phyloP scores from a whole-genome alignment of 2,888 invertebrate species.

The Xanthia togata region DNA sequence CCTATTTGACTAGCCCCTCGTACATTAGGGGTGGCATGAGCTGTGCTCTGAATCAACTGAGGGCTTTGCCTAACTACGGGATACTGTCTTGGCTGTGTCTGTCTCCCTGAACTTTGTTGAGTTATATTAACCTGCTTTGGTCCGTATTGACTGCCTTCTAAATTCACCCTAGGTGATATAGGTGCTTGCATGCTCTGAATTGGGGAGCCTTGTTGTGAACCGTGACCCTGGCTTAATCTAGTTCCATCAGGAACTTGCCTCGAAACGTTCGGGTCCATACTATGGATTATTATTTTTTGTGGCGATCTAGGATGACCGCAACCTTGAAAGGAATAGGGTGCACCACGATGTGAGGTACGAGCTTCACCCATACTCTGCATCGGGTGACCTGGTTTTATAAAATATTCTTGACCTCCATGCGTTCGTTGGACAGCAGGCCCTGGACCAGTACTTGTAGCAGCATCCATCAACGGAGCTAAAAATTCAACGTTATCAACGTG shows the following conservation, averaged over 20 bases:
- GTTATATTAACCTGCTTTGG: background rate
- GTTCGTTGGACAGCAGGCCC: background rate
- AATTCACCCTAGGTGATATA: background rate
- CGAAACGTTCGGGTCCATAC: background rate
- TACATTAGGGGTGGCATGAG: background rate
- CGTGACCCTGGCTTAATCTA: background rate
- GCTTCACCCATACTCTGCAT: constrained; percentile 6
- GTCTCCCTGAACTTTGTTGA: background rate
- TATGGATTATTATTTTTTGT: constrained; percentile 6
- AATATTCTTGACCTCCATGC: constrained; percentile 11
- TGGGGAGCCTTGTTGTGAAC: constrained; percentile 1
- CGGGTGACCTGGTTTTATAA: constrained; percentile 26
- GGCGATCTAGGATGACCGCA: background rate
- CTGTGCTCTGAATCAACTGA: background rate
- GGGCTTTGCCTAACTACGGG: background rate
- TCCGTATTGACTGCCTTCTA: background rate
- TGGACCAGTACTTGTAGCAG: constrained; percentile 13
- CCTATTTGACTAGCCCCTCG: background rate
- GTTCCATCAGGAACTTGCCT: constrained; percentile 20
- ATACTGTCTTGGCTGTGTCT: constrained; percentile 3
- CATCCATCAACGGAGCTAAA: constrained; percentile 48
- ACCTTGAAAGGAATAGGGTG: constrained; percentile 13
- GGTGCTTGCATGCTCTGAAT: constrained; percentile 1
- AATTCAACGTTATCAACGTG: constrained; percentile 51
- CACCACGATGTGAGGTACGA: background rate